Evolutionary conservation across 2,113 vertebrate species (phyloP), one percentile per base, ranked within the genome.

Genomic region (Heterocephalus glaber): DNA sequence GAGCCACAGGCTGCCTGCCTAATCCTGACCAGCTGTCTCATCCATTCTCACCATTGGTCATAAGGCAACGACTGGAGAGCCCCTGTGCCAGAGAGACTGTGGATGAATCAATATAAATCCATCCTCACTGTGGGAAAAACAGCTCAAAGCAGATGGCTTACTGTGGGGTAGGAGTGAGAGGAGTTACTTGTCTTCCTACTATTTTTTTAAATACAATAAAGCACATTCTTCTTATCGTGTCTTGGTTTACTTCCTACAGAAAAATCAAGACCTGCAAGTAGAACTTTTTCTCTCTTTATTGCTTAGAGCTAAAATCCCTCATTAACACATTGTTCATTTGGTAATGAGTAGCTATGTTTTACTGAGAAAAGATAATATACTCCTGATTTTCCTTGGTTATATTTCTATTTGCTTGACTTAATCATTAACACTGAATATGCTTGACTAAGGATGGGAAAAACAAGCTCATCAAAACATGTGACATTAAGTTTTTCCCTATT

Each of bases 401-500:
- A 7, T 80, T 96, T 96, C 96, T 96, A 5, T 97, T 97, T 96
- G 49, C 56, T 94, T 80, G 72, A 90, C 79, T 97, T 97, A 94
- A 90, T 61, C 95, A 97, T 97, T 95, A 92, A 86, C 49, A 68
- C 84, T 66, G 4, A 74, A 74, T 66, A 61, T 86, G 74, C 95
- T 90, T 97, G 80, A 96, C 87, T 95, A 88, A 77, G 56, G 56
- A 90, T 97, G 65, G 80, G 96, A 97, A 97, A 96, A 94, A 63
- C 3, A 93, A 97, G 84, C 54, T 96, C 44, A 88, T 96, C 96
- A 90, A 86, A 90, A 97, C 89, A 90, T 90, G 58, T 77, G 60
- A 49, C 35, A 97, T 91, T 83, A 56, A 97, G 91, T 97, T 98
- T 97, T 97, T 97, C 90, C 90, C 38, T 63, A 16, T 97, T 98